A percentile compares a stretch with the other conserved stretches of the same genome.
Conservation (phyloP, 1,140 invertebrate genomes). For the Drosophila suzukii region DNA sequence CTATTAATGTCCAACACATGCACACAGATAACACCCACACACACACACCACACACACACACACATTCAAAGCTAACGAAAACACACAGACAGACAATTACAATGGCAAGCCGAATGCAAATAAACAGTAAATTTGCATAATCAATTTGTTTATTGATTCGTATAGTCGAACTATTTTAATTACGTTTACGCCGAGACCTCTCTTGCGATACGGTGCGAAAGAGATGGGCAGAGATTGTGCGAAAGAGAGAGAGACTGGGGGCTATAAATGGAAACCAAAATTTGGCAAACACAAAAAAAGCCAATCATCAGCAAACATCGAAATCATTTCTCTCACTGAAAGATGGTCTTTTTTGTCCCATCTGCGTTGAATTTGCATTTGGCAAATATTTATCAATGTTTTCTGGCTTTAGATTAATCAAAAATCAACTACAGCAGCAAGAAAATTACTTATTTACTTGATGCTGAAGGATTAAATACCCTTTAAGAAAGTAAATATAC, state of each 20-base stretch:
- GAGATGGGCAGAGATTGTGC: not conserved
- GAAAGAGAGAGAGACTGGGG: not conserved
- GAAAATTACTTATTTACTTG: not conserved
- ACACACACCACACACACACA: not conserved
- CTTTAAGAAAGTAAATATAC: not conserved
- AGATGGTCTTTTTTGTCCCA: slow-evolving; percentile 24
- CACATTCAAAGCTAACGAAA: not conserved
- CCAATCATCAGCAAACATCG: slow-evolving; percentile 17
- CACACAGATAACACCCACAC: slow-evolving; percentile 23
- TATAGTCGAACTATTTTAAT: slow-evolving; percentile 76
- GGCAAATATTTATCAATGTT: slow-evolving; percentile 51
- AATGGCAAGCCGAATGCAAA: slow-evolving; percentile 65
- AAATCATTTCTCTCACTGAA: slow-evolving; percentile 38
- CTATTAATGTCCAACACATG: slow-evolving; percentile 72
- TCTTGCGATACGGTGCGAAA: slow-evolving; percentile 2
- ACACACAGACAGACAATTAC: slow-evolving; percentile 20
- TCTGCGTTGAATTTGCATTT: slow-evolving; percentile 38
- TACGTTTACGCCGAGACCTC: slow-evolving; percentile 54
- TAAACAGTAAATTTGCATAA: slow-evolving; percentile 80
- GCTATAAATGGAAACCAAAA: slow-evolving; percentile 12
- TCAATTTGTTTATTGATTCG: slow-evolving; percentile 82
- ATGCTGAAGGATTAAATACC: not conserved
- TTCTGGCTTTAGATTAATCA: slow-evolving; percentile 51
- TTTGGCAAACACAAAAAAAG: slow-evolving; percentile 19
- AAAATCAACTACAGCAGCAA: slow-evolving; percentile 26